phyloP scores from a whole-genome alignment of 2,888 invertebrate genomes.

The Ennomos quercinarius region DNA sequence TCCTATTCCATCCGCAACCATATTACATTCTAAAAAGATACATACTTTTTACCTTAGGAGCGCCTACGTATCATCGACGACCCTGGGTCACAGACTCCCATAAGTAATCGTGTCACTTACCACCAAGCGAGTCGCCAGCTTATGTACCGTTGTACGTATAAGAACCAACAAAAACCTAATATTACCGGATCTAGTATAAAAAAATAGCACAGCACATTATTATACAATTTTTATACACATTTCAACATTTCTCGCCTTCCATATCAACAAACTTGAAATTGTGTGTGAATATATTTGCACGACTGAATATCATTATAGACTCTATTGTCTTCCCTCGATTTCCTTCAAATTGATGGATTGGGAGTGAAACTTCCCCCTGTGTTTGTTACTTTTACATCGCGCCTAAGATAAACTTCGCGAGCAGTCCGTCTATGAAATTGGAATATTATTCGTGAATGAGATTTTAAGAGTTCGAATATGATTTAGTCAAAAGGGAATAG shows the following conservation, averaged over 20 bases:
- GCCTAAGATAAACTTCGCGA: constrained; percentile 32
- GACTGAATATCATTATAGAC: constrained; percentile 48
- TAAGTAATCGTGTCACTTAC: too few species aligned
- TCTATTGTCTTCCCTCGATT: constrained; percentile 53
- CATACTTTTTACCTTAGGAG: too few species aligned
- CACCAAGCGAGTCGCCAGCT: too few species aligned
- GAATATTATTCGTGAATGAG: constrained; percentile 26
- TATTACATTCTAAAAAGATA: too few species aligned
- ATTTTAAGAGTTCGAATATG: constrained; percentile 17
- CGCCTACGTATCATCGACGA: too few species aligned
- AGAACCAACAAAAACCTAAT: too few species aligned
- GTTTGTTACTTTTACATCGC: constrained; percentile 66
- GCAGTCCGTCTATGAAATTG: constrained; percentile 36
- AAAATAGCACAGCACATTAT: too few species aligned
- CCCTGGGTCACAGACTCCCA: too few species aligned
- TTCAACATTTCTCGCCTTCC: constrained; percentile 24
- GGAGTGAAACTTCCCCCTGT: constrained; percentile 53
- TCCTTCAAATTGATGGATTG: constrained; percentile 56
- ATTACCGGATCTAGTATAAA: too few species aligned
- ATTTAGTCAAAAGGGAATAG: too few species aligned
- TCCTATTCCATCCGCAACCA: too few species aligned
- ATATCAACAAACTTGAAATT: constrained; percentile 22
- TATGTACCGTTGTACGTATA: too few species aligned
- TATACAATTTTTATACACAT: constrained; percentile 12
- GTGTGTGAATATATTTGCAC: constrained; percentile 25